Conservation (phyloP, 2,888 invertebrate species). For the Apotomis betuletana region DNA sequence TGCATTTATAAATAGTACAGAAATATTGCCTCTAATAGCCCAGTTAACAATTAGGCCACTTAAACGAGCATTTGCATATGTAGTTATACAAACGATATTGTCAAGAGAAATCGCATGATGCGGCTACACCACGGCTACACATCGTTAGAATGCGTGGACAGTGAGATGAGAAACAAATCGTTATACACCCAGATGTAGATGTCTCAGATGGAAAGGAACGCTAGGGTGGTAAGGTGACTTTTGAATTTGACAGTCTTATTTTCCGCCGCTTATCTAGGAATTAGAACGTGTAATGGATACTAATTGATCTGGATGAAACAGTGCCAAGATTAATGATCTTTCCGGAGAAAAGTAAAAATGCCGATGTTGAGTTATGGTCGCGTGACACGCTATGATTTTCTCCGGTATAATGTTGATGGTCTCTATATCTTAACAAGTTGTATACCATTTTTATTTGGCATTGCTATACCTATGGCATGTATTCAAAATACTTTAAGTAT, state of each 20-base stretch:
- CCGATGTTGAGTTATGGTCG: slow-evolving; percentile 33
- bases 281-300: slow-evolving; percentile 49
- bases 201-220: slow-evolving; percentile 17
- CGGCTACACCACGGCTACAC: slow-evolving; percentile 68
- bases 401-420: slow-evolving; percentile 18
- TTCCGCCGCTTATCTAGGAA: slow-evolving; percentile 47
- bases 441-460: too few relatives aligned
- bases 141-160: slow-evolving; percentile 61
- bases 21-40: too few relatives aligned
- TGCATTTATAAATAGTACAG: background rate
- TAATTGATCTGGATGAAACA: slow-evolving; percentile 44
- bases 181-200: slow-evolving; percentile 49
- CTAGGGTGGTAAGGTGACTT: slow-evolving; percentile 29
- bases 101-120: slow-evolving; percentile 63
- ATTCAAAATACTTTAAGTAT: too few relatives aligned
- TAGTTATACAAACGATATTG: slow-evolving; percentile 36
- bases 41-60: slow-evolving; percentile 27
- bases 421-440: background rate
- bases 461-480: too few relatives aligned
- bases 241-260: slow-evolving; percentile 43
- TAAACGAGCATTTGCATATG: slow-evolving; percentile 19
- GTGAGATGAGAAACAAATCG: slow-evolving; percentile 44
- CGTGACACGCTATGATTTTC: slow-evolving; percentile 32
- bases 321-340: slow-evolving; percentile 37
- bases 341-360: slow-evolving; percentile 34